Base-by-base conservation (phyloP, 2,113 vertebrate genomes). In the Caracal caracal region DNA sequence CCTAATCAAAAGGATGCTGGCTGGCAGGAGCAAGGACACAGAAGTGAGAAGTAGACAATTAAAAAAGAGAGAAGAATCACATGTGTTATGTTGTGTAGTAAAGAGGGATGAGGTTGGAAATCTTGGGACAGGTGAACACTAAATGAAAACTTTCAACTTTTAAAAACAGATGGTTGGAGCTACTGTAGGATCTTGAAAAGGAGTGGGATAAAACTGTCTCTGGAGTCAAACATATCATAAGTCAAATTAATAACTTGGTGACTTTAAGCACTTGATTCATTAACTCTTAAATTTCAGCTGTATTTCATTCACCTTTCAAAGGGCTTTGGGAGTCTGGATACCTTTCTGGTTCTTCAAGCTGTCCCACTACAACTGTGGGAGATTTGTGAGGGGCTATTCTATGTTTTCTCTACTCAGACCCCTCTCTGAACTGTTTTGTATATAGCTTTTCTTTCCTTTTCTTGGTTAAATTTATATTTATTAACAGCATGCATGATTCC, bases 401-500 rank as follows among this genome's bases (percentile, higher is more conserved):
- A 63, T 33, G 30, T 75, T 35, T 88, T 76, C 35, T 84, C 43
- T 65, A 17, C 35, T 78, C 53, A 86, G 19, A 61, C 51, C 17
- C 24, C 33, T 53, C 51, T 73, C 33, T 43, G 4, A 93, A 28
- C 70, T 28, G 30, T 92, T 85, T 40, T 86, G 19, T 24, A 59
- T 24, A 26, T 4, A 37, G 78, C 12, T 37, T 63, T 63, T 51
- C 43, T 3, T 16, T 49, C 6, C 30, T 33, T 47, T n/a, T 92
- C 30, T 65, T 66, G n/a, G 51, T 28, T 95, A 51, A 35, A 66
- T 43, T 70, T 56, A 51, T 87, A 71, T 97, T 96, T 87, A 65
- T 92, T 65, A 89, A n/a, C 35, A 51, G 30, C 24, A 33, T 51
- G 15, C 53, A 16, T 68, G 4, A 84, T 63, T 51, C 71, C 76